These are phyloP conservation scores for Microcebus murinus DNA, from an alignment of 2,113 vertebrate genomes.

Conservation along the genomic window DNA sequence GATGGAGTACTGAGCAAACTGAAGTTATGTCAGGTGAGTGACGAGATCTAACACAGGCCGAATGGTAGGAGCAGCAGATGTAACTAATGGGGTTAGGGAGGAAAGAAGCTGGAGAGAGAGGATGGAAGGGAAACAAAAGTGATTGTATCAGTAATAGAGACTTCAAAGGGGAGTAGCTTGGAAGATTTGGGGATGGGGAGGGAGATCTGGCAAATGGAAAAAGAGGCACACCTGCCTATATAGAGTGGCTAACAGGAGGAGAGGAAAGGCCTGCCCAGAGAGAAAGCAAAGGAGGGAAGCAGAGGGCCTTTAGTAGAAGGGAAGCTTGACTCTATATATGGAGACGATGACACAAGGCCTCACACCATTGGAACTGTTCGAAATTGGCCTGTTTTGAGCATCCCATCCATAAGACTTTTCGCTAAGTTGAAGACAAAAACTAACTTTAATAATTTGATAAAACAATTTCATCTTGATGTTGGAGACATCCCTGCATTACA, in stretches of 20 bases:
- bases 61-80: slow-evolving; percentile 66
- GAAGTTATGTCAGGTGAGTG: slow-evolving; percentile 67
- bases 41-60: slow-evolving; percentile 52
- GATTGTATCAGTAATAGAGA: slow-evolving; percentile 70
- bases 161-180: slow-evolving; percentile 65
- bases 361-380: slow-evolving; percentile 10
- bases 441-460: not conserved
- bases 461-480: not conserved
- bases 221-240: slow-evolving; percentile 50
- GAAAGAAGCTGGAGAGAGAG: slow-evolving; percentile 27
- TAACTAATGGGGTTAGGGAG: slow-evolving; percentile 69
- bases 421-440: slow-evolving; percentile 31
- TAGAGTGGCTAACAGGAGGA: not conserved
- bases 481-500: slow-evolving; percentile 18
- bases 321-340: slow-evolving; percentile 31
- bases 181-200: not conserved
- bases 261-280: slow-evolving; percentile 28
- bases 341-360: slow-evolving; percentile 8
- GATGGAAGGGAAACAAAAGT: slow-evolving; percentile 64
- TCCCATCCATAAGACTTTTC: slow-evolving; percentile 17
- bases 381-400: slow-evolving; percentile 17
- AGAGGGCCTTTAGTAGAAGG: slow-evolving; percentile 37
- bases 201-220: slow-evolving; percentile 42
- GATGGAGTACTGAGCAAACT: slow-evolving; percentile 64
- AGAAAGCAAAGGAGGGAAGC: slow-evolving; percentile 32